A percentile compares a stretch with the other conserved stretches of the same genome.
Conservation (phyloP, 1,140 invertebrate species). For the Saccostrea echinata region DNA sequence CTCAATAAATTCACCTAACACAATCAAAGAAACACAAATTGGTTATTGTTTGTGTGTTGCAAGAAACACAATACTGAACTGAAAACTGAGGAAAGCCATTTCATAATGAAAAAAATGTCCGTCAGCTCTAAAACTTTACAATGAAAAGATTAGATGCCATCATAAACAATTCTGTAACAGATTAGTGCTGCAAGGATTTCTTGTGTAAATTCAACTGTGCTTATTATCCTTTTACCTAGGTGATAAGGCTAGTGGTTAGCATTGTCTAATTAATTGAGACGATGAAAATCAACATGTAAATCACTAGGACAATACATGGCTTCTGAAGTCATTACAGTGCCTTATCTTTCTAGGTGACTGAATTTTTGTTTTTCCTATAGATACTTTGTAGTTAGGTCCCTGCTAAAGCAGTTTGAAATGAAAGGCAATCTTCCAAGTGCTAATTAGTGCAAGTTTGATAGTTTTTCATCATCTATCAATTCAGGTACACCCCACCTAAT, state of each 20-base stretch:
- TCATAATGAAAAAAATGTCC: constrained; percentile 23
- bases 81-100: constrained; percentile 8
- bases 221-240: background rate
- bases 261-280: constrained; percentile 33
- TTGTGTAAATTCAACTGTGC: constrained; percentile 10
- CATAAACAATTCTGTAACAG: constrained; percentile 14
- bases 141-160: constrained; percentile 32
- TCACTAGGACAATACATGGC: constrained; percentile 13
- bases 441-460: constrained; percentile 23
- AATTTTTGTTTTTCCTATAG: constrained; percentile 3
- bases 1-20: background rate
- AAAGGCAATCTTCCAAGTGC: constrained; percentile 1
- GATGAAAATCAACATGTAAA: constrained; percentile 1
- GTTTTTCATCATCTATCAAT: constrained; percentile 3
- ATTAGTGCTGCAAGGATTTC: background rate
- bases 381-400: background rate
- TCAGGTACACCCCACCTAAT: background rate
- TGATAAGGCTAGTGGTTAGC: background rate
- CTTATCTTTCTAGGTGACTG: constrained; percentile 36
- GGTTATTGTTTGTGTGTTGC: constrained; percentile 22
- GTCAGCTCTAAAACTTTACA: background rate
- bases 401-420: background rate
- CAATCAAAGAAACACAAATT: constrained; percentile 10
- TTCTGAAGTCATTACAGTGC: background rate
- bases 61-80: constrained; percentile 15